Evolutionary conservation across 2,113 vertebrate genomes (phyloP).

Genomic region (Chlorocebus sabaeus): DNA sequence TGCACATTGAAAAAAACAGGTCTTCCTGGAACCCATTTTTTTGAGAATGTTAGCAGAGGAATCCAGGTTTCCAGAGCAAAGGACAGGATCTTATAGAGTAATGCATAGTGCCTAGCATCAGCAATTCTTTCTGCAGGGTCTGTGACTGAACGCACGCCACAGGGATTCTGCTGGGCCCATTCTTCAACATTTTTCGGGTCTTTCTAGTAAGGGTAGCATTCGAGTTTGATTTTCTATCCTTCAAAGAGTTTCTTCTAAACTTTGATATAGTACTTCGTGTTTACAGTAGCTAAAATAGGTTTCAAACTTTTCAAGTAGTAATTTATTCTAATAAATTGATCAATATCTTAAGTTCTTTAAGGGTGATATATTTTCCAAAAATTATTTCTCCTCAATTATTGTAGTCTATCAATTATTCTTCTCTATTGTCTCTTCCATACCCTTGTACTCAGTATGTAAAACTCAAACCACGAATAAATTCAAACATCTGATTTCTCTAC

Average conservation of each 20-base stretch:
- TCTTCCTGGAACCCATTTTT: not conserved
- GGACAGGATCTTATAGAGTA: not conserved
- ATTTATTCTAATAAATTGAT: not conserved
- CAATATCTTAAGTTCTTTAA: not conserved
- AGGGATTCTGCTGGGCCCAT: not conserved
- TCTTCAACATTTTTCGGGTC: not conserved
- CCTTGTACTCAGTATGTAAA: not conserved
- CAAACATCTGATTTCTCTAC: not conserved
- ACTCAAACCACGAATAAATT: not conserved
- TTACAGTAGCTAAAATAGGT: not conserved
- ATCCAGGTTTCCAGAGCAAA: not conserved
- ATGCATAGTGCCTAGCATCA: rapidly evolving
- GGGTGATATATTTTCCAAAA: not conserved
- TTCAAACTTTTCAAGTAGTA: not conserved
- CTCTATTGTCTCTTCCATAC: not conserved
- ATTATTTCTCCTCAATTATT: not conserved
- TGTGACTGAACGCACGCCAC: not conserved
- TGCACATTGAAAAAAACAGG: not conserved
- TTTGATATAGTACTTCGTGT: not conserved
- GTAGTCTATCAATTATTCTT: not conserved
- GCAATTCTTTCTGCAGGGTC: not conserved
- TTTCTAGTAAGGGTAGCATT: not conserved
- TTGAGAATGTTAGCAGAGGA: not conserved
- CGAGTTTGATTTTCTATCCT: not conserved
- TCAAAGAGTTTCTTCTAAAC: not conserved